A percentile compares a stretch with the other conserved stretches of the same genome.
phyloP scores from a whole-genome alignment of 2,113 vertebrate genomes.

The Esox niger region DNA sequence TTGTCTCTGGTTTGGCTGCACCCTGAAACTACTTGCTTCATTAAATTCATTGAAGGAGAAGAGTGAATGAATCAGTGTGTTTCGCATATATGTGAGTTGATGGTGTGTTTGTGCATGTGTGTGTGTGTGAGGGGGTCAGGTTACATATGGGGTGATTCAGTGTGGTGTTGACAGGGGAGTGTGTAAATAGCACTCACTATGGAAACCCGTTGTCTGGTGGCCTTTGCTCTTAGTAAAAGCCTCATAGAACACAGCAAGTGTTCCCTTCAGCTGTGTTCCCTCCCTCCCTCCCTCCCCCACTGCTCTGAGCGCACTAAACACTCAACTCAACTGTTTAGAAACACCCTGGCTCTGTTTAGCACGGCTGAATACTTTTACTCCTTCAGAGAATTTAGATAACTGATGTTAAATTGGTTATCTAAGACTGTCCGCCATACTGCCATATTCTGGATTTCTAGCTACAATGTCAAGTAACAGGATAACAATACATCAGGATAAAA shows the following conservation, averaged over 20 bases:
- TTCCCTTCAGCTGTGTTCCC: slow-evolving; percentile 17
- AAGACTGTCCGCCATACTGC: no score
- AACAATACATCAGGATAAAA: no score
- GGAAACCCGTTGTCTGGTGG: slow-evolving; percentile 41
- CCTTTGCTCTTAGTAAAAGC: slow-evolving; percentile 36
- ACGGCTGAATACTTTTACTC: slow-evolving; percentile 29
- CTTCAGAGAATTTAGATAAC: no score
- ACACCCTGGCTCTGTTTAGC: slow-evolving; percentile 17
- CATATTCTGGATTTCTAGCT: no score
- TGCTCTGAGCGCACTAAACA: slow-evolving; percentile 7
- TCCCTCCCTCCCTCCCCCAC: neutral
- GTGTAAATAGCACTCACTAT: slow-evolving; percentile 30
- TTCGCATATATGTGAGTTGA: neutral
- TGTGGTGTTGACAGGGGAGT: slow-evolving; percentile 31
- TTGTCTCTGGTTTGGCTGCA: no score
- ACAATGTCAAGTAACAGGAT: no score
- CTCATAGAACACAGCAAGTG: slow-evolving; percentile 32
- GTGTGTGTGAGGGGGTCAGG: slow-evolving; percentile 7
- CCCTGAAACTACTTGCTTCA: no score
- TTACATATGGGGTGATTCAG: slow-evolving; percentile 25
- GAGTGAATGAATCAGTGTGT: neutral
- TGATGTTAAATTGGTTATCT: no score
- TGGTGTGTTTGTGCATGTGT: neutral
- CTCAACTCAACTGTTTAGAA: neutral
- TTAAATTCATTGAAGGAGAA: neutral